A percentile compares a stretch with the other conserved stretches of the same genome.
Conservation (phyloP, 1,140 invertebrate genomes). For the Hormaphis cornu region DNA sequence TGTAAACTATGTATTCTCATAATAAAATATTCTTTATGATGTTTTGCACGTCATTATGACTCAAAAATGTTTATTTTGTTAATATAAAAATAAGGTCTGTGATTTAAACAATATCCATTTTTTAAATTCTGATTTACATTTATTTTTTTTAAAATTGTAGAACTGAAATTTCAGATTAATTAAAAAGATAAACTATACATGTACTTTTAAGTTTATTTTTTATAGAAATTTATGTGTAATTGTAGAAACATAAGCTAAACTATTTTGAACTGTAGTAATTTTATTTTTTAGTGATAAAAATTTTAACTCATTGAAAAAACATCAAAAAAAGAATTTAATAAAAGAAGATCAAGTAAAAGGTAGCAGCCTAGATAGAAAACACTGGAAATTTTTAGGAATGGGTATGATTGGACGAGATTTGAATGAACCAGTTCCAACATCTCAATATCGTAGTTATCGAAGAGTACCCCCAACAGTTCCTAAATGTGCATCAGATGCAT, state of each 20-base stretch:
- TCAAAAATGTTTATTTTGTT: too few relatives aligned
- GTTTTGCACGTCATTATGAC: too few relatives aligned
- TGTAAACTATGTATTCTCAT: too few relatives aligned
- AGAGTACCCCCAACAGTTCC: conserved; percentile 46
- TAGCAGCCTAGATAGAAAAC: conserved; percentile 62
- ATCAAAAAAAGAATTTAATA: conserved; percentile 41
- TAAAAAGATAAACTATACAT: too few relatives aligned
- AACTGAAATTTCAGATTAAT: too few relatives aligned
- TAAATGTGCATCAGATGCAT: conserved; percentile 12
- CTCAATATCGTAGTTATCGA: conserved; percentile 65
- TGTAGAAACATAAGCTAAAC: neutral
- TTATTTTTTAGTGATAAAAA: conserved; percentile 40
- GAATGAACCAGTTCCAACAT: conserved; percentile 60
- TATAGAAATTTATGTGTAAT: too few relatives aligned
- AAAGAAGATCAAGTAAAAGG: conserved; percentile 40
- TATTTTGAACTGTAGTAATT: neutral
- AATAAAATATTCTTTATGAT: too few relatives aligned
- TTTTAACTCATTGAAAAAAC: conserved; percentile 60
- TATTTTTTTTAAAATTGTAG: too few relatives aligned
- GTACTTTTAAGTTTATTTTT: too few relatives aligned
- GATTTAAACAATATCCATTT: too few relatives aligned
- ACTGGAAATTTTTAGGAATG: conserved; percentile 51
- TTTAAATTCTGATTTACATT: too few relatives aligned
- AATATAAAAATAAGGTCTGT: too few relatives aligned
- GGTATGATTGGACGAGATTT: conserved; percentile 45